phyloP scores from a whole-genome alignment of 1,140 invertebrate genomes.

The Mactra quadrangularis region DNA sequence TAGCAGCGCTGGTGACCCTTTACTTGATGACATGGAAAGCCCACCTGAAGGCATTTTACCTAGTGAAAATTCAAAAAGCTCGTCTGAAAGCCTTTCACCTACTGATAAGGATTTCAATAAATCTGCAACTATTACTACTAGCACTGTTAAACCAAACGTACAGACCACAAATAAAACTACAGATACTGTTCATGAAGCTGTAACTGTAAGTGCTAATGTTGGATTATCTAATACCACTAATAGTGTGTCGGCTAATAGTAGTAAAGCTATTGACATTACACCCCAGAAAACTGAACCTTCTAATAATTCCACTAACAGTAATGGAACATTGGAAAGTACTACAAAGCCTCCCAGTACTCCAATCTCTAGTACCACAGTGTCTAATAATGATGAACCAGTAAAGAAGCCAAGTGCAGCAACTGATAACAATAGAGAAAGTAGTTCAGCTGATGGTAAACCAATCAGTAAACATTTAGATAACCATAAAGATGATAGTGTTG shows the following conservation, averaged over 20 bases:
- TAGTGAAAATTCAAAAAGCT: too few relatives aligned
- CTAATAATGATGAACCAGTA: neutral
- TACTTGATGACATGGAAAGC: too few relatives aligned
- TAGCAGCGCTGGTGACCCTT: too few relatives aligned
- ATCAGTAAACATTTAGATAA: slow-evolving; percentile 36
- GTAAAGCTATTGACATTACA: neutral
- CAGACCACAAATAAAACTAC: neutral
- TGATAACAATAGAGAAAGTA: slow-evolving; percentile 50
- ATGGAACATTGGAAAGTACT: too few relatives aligned
- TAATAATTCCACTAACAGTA: neutral
- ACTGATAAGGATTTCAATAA: too few relatives aligned
- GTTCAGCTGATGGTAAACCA: slow-evolving; percentile 52
- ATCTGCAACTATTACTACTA: too few relatives aligned
- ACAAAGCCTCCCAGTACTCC: neutral
- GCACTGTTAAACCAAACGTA: neutral
- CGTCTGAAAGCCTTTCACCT: too few relatives aligned
- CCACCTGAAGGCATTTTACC: too few relatives aligned
- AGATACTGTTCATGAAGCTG: neutral
- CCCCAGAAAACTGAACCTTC: neutral
- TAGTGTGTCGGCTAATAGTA: neutral
- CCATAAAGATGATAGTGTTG: slow-evolving; percentile 25
- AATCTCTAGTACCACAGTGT: neutral
- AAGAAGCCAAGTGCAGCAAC: slow-evolving; percentile 45
- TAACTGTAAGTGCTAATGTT: neutral
- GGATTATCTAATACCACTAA: neutral